A percentile compares a stretch with the other conserved stretches of the same genome.
Evolutionary conservation across 2,888 invertebrate genomes (phyloP).

Genomic region (Pachliopta kotzebuea): DNA sequence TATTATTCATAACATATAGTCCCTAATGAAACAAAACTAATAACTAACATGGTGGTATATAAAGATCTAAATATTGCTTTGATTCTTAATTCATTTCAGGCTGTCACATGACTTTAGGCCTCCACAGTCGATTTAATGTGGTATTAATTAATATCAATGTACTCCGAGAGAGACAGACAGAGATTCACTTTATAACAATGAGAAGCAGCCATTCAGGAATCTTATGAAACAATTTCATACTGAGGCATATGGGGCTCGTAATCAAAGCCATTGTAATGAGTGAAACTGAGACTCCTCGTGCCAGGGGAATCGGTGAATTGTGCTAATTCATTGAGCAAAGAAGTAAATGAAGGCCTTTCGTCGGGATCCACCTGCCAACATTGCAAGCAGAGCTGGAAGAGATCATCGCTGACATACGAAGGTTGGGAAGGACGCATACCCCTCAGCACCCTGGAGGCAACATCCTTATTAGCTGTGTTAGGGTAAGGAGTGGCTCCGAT

Average conservation of each 20-base stretch:
- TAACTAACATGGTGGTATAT: background rate
- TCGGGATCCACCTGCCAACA: slow-evolving; percentile 92
- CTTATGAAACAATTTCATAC: slow-evolving; percentile 67
- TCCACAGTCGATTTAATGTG: too few relatives aligned
- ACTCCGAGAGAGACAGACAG: too few relatives aligned
- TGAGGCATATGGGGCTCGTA: slow-evolving; percentile 70
- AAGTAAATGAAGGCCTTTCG: slow-evolving; percentile 87
- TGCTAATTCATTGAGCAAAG: slow-evolving; percentile 75
- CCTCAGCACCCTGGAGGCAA: slow-evolving; percentile 83
- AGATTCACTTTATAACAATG: background rate
- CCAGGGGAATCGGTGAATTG: slow-evolving; percentile 58
- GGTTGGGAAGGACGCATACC: slow-evolving; percentile 88
- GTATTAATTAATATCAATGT: too few relatives aligned
- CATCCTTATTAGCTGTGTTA: slow-evolving; percentile 83
- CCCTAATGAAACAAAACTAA: too few relatives aligned
- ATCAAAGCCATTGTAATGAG: slow-evolving; percentile 69
- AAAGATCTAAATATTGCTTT: background rate
- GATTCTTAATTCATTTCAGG: background rate
- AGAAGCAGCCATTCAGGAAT: background rate
- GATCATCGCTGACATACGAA: slow-evolving; percentile 86
- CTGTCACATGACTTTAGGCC: too few relatives aligned
- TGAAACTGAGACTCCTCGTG: slow-evolving; percentile 65
- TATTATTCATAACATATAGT: too few relatives aligned
- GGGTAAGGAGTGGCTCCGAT: slow-evolving; percentile 90
- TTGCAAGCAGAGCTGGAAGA: slow-evolving; percentile 90